phyloP scores from a whole-genome alignment of 2,113 vertebrate genomes.

The Carollia perspicillata region DNA sequence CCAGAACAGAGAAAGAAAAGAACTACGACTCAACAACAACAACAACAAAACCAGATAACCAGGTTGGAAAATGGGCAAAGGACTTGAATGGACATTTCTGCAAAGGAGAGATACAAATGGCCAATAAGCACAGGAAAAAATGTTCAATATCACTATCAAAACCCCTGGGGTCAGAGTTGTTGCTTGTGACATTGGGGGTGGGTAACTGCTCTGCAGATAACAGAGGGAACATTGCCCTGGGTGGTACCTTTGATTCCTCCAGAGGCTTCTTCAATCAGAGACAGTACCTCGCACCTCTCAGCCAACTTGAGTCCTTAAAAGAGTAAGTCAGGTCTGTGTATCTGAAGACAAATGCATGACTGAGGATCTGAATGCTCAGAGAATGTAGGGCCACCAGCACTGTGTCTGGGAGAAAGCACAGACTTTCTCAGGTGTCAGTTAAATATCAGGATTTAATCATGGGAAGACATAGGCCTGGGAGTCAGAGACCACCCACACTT shows the following conservation, averaged over 20 bases:
- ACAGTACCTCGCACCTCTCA: neutral
- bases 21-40: neutral
- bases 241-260: neutral
- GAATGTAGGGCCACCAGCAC: fast-evolving
- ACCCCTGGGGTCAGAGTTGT: neutral
- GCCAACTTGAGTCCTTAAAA: neutral
- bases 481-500: too few species aligned
- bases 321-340: neutral
- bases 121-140: neutral
- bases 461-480: too few species aligned
- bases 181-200: neutral
- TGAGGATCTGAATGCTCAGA: neutral
- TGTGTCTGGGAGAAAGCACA: neutral
- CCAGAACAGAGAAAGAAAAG: neutral
- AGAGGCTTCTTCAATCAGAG: neutral
- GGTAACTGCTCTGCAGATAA: neutral
- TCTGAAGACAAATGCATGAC: neutral
- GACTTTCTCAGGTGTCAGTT: too few species aligned
- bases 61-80: neutral
- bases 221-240: neutral
- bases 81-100: neutral
- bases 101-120: neutral
- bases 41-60: neutral
- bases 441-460: too few species aligned
- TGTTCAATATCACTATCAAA: neutral